Evolutionary conservation across 2,797 vertebrate genomes (phyloP), one percentile per base, ranked within the genome.

Genomic region (Luscinia luscinia): DNA sequence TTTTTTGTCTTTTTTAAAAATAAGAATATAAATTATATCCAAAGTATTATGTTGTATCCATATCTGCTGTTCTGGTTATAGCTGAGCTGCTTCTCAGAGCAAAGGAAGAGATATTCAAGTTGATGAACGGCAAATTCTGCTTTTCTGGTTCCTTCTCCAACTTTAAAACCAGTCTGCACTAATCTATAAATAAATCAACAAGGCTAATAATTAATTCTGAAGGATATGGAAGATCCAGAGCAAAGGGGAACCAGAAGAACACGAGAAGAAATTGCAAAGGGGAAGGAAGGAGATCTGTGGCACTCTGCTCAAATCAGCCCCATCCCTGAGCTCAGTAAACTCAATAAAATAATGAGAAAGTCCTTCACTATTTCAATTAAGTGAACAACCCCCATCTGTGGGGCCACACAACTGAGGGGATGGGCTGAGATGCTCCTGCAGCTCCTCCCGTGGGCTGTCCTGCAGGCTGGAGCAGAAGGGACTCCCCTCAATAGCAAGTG

Each of bases 181-280:
- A 32, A 90, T 83, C 81, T 62, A 41, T 59, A 55, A 67, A 83
- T 40, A 68, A 10, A 58, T 92, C 82, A 74, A 21, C 0, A 3
- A 49, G 51, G 48, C 41, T 62, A 88, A 73, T 83, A 80, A 85
- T 73, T 91, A 92, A 94, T 91, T 91, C 70, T 9, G 91, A 91
- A 77, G 94, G 93, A 58, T 59, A 79, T 66, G 82, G 92, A 89
- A 89, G 66, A 89, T 75, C 41, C 79, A 58, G 66, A 95, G 93
- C 48, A 70, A 43, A 88, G 87, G 79, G 84, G 74, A 95, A 87
- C 76, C 90, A 95, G 95, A 90, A 84, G 85, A 94, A 52, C 84
- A 75, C 15, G 87, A 91, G 64, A 69, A 96, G 94, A 93, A 90
- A 54, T 23, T 34, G 38, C 3, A n/a, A 59, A 84, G 27, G 23